Base-by-base conservation (phyloP, 2,797 vertebrate species). In the Mastacembelus armatus region DNA sequence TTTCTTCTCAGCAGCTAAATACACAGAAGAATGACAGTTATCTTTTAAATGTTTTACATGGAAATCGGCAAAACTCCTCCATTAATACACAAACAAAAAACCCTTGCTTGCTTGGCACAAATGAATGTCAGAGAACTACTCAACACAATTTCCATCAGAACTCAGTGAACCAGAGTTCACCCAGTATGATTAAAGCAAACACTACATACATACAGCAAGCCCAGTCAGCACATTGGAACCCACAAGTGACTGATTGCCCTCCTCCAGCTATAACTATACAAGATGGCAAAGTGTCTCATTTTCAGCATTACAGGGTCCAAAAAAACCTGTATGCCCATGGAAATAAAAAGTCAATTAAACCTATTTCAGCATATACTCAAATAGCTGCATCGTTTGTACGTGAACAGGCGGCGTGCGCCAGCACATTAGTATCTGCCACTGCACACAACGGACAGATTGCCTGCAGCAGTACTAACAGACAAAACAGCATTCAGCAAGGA, bases 41-140 rank as follows among this genome's bases (percentile, higher is more conserved):
- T 19, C 5, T 19, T 26, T 1, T 0, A 2, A n/a, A 1, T 1
- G 0, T 9, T 2, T 8, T 32, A 0, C 10, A 7, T 2, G 12
- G 9, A 3, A 19, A 21, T 12, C 0, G 2, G 1, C 63, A 59
- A 33, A 33, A 48, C 2, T 21, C 19, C 5, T 16, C 2, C 7
- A 0, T 3, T 15, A 40, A 43, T 30, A 2, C 2, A 1, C 76
- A 75, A 74, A 54, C 4, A 49, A 44, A 9, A 66, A 64, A 73
- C 4, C 16, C 5, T 33, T 1, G 5, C 50, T 35, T 24, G 6
- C 19, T 2, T 1, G 3, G 12, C 16, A 36, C 8, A 9, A 12
- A 16, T 38, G 40, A 11, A 60, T 24, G 18, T 52, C 52, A 54
- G 5, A 21, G 16, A 40, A 3, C 18, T 19, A 12, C 27, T 27